Evolutionary conservation across 92 coral and sea anemone species (phyloP).

Genomic region (Zoanthus gigantus): DNA sequence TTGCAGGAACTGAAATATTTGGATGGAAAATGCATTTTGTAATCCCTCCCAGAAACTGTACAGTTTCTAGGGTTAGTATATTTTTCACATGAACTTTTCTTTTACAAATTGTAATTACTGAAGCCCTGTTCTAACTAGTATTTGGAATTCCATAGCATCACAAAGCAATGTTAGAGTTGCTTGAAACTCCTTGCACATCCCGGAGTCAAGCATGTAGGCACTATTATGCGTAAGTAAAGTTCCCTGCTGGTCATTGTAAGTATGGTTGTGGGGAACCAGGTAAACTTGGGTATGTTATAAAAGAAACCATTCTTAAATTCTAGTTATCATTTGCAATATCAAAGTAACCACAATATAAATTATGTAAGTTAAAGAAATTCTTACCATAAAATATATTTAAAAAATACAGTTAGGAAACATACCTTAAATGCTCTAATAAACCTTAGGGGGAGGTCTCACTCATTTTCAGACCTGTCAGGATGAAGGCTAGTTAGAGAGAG

Average conservation of each 20-base stretch:
- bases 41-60: slow-evolving; percentile 20
- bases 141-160: slow-evolving; percentile 63
- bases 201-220: slow-evolving; percentile 95
- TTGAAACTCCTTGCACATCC: slow-evolving; percentile 99
- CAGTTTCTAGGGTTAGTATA: slow-evolving; percentile 71
- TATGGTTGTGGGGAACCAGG: slow-evolving; percentile 88
- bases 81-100: background rate
- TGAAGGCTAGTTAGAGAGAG: too few relatives aligned
- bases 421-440: too few relatives aligned
- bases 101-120: background rate
- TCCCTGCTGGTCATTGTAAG: slow-evolving; percentile 78
- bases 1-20: slow-evolving; percentile 69
- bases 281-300: background rate
- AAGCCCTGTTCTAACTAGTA: slow-evolving; percentile 49
- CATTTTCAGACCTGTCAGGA: too few relatives aligned
- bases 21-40: slow-evolving; percentile 16
- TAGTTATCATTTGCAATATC: too few relatives aligned
- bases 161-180: slow-evolving; percentile 85
- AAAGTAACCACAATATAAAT: too few relatives aligned
- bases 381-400: too few relatives aligned
- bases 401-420: too few relatives aligned
- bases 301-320: background rate
- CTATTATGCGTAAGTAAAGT: slow-evolving; percentile 74
- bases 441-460: too few relatives aligned
- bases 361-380: too few relatives aligned